Evolutionary conservation across 2,888 invertebrate genomes (phyloP).

Genomic region (Calameuta idolon): DNA sequence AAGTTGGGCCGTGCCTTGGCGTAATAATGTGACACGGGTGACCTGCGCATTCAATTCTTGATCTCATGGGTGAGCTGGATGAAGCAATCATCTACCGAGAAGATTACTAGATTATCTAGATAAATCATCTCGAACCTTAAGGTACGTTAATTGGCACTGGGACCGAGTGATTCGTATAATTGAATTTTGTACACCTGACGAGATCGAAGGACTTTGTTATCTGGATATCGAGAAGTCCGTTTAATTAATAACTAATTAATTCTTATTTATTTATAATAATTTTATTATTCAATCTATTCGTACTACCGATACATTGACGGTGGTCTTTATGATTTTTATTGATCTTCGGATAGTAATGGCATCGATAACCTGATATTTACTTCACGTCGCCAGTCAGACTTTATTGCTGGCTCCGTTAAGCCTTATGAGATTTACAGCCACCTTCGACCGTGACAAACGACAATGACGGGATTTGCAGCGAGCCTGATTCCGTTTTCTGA

Average conservation of each 20-base stretch:
- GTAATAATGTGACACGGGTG: conserved; percentile 25
- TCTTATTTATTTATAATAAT: neutral
- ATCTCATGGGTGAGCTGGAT: conserved; percentile 21
- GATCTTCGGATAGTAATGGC: neutral
- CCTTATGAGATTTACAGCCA: conserved; percentile 25
- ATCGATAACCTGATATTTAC: conserved; percentile 10
- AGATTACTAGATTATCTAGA: conserved; percentile 5
- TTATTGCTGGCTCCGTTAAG: conserved; percentile 21
- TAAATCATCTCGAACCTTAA: neutral
- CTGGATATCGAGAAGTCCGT: neutral
- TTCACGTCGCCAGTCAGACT: conserved; percentile 9
- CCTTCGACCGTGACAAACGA: conserved; percentile 18
- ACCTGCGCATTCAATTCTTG: conserved; percentile 28
- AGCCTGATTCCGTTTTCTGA: neutral
- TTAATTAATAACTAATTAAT: neutral
- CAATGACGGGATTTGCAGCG: neutral
- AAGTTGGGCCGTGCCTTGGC: conserved; percentile 30
- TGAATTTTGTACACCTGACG: neutral
- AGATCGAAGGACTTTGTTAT: neutral
- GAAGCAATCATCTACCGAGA: conserved; percentile 24
- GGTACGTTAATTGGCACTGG: neutral
- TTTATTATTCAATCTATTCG: neutral
- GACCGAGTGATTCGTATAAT: neutral
- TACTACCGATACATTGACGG: neutral
- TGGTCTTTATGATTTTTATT: neutral